Percentiles rank a stretch among this genome's conserved stretches.
These are phyloP conservation scores for Melanitta fusca DNA, from an alignment of 2,797 vertebrate genomes.

Conservation along the genomic window DNA sequence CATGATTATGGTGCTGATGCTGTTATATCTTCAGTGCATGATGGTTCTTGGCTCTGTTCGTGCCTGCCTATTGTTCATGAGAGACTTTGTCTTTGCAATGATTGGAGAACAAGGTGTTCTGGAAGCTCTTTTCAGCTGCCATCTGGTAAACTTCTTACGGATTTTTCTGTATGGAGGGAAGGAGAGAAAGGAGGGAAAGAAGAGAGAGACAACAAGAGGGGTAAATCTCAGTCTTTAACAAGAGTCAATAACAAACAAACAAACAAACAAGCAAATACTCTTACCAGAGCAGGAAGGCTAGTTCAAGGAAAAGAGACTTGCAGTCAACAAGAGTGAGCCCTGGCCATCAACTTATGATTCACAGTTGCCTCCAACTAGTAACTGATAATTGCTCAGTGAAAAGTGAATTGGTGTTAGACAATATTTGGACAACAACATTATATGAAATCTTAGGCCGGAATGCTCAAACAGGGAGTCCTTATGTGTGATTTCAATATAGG, in stretches of 20 bases:
- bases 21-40: constrained; percentile 61
- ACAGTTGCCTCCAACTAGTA: neutral
- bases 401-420: neutral
- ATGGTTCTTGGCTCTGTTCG: constrained; percentile 48
- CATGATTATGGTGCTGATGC: constrained; percentile 20
- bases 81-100: constrained; percentile 54
- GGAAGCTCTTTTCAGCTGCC: constrained; percentile 90
- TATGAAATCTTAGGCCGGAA: neutral
- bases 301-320: constrained; percentile 10
- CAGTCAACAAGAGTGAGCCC: constrained; percentile 25
- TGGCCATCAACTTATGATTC: constrained; percentile 13
- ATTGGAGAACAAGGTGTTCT: constrained; percentile 86
- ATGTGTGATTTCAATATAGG: neutral
- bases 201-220: constrained; percentile 47
- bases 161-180: constrained; percentile 83
- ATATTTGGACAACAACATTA: neutral
- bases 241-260: constrained; percentile 5
- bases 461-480: neutral
- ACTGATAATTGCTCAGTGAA: neutral
- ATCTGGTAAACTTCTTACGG: constrained; percentile 88
- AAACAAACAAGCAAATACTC: constrained; percentile 25
- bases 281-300: constrained; percentile 26
- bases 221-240: constrained; percentile 40
- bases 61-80: constrained; percentile 63
- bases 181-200: constrained; percentile 26